Conservation (phyloP, 2,113 vertebrate genomes). For the Sminthopsis crassicaudata region DNA sequence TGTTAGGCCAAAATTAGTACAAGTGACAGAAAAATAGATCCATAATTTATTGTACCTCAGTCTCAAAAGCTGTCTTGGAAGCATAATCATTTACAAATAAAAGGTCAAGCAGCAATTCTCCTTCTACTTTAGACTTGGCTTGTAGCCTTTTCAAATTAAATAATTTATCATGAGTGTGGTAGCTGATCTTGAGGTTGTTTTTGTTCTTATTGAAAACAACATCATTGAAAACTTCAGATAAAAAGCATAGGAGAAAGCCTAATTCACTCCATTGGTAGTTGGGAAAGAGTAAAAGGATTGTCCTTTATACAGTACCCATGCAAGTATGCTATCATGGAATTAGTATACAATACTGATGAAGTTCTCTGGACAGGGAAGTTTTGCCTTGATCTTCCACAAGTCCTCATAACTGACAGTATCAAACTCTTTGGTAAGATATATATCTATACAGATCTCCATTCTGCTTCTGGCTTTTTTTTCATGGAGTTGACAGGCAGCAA, state of each 20-base stretch:
- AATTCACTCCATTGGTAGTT: neutral
- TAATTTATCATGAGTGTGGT: neutral
- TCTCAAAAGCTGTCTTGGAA: neutral
- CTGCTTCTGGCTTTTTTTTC: neutral
- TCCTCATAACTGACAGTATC: neutral
- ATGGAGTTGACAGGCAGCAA: neutral
- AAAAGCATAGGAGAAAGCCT: neutral
- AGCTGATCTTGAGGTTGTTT: neutral
- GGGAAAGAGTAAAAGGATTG: neutral
- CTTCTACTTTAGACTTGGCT: neutral
- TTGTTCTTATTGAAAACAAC: neutral
- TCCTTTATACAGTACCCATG: neutral
- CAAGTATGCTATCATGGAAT: neutral
- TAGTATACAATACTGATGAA: neutral
- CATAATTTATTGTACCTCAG: neutral
- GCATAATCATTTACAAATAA: neutral
- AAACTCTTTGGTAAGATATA: neutral
- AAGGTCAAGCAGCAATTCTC: neutral
- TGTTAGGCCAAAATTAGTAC: neutral
- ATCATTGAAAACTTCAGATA: neutral
- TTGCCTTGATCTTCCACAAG: neutral
- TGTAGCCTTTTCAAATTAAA: neutral
- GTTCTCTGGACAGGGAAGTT: neutral
- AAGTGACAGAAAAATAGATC: neutral
- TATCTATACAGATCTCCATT: neutral